phyloP scores from a whole-genome alignment of 2,113 vertebrate species.

The Dipodomys spectabilis region DNA sequence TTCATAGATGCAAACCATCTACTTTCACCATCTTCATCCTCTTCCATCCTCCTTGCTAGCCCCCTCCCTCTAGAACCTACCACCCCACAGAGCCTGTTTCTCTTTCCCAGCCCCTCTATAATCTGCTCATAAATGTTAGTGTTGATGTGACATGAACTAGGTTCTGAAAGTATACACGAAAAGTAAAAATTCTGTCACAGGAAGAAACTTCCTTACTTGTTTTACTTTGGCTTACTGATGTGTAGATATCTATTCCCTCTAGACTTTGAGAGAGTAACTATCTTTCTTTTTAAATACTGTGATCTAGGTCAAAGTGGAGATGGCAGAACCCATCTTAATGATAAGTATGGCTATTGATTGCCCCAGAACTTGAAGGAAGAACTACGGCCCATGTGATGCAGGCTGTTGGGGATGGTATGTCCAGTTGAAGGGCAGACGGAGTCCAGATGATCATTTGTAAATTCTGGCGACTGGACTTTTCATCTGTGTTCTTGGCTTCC shows the following conservation, averaged over 20 bases:
- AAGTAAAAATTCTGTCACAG: constrained; percentile 8
- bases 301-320: constrained; percentile 95
- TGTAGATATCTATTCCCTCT: constrained; percentile 22
- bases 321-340: constrained; percentile 96
- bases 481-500: constrained; percentile 19
- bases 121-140: constrained; percentile 10
- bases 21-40: too few relatives aligned
- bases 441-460: constrained; percentile 27
- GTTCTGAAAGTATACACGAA: constrained; percentile 9
- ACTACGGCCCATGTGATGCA: constrained; percentile 22
- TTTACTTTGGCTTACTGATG: constrained; percentile 36
- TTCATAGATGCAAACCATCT: too few relatives aligned
- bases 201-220: constrained; percentile 7
- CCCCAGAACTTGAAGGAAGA: constrained; percentile 18
- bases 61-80: too few relatives aligned
- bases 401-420: constrained; percentile 32
- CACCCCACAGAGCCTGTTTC: too few relatives aligned
- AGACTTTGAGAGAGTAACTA: constrained; percentile 48
- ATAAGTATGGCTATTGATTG: constrained; percentile 95
- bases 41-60: too few relatives aligned
- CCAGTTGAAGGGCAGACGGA: constrained; percentile 54
- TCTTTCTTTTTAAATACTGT: constrained; percentile 64
- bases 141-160: constrained; percentile 9
- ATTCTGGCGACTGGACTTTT: constrained; percentile 55
- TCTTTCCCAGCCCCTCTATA: neutral